Base-by-base conservation (phyloP, 1,140 invertebrate genomes). In the Orchesella cincta region DNA sequence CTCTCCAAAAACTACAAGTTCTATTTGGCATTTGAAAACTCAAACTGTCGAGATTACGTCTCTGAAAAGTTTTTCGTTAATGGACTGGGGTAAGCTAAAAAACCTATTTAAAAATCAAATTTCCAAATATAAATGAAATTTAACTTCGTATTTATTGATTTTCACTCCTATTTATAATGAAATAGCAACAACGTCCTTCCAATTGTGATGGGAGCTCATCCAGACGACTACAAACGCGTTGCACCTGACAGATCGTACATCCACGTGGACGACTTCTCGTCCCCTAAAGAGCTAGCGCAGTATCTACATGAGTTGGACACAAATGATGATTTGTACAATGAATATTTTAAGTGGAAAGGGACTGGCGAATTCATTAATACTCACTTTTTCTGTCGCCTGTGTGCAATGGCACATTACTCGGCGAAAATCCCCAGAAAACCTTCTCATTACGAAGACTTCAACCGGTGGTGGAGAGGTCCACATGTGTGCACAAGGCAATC, bases 51-150 rank as follows among this genome's bases (percentile, higher is more conserved):
- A 71, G 96, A 98, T 85, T 99, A 98, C 85, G 94, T 98, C 64
- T 98, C 96, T 0, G 97, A 98, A 84, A 99, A 99, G 84, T 96
- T 98, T 84, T 98, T 95, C 84, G 93, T 96, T 52, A 97, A 97
- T 85, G 95, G 94, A 71, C 87, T 97, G 26, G 90, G 92, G 92
- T 94, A 88, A 89, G 89, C 26, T 14, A n/a, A n/a, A n/a, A n/a
- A n/a, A n/a, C n/a, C n/a, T n/a, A n/a, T n/a, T n/a, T n/a, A n/a
- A n/a, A n/a, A n/a, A n/a, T n/a, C n/a, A n/a, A n/a, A n/a, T n/a
- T n/a, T n/a, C n/a, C n/a, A n/a, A n/a, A n/a, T n/a, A n/a, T n/a
- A n/a, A n/a, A n/a, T n/a, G 12, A 51, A 51, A 12, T 23, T 20
- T 2, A 26, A 35, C 36, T 80, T 18, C n/a, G 14, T 57, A 3